Evolutionary conservation across 2,888 invertebrate genomes (phyloP), one percentile per base, ranked within the genome.

Genomic region (Thecophora atra): DNA sequence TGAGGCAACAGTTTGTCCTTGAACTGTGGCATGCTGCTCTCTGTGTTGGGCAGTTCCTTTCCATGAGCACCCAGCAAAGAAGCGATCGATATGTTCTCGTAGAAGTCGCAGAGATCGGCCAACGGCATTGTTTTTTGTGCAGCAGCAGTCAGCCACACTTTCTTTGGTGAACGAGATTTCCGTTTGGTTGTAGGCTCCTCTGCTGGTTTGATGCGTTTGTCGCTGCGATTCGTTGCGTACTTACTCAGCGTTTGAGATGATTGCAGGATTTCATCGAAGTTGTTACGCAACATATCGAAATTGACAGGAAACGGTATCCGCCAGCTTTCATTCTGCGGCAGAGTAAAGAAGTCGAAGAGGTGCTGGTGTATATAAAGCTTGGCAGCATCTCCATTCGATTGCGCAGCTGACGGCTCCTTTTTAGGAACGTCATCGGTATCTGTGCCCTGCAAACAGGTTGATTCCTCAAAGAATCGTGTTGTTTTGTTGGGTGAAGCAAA

Each of bases 21-120:
- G 21, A 75, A 73, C 42, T 65, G 65, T 3, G 68, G 28, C 60
- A 54, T 73, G 15, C 44, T 17, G 21, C 28, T 28, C 26, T 47
- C 28, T 5, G 17, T 26, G 8, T 15, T 13, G n/a, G 30, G 19
- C n/a, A 30, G 15, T 24, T 58, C 70, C 17, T 63, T 52, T 21
- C 51, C 68, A 42, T 51, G 47, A 17, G 69, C 72, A 28, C 78
- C 79, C 73, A 85, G 74, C 74, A 83, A 88, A 78, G 81, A 86
- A 78, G 82, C 86, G 77, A 78, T 79, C 74, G 78, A 85, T 52
- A 85, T 73, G 72, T 83, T 82, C 65, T 86, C 84, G 72, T 86
- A 86, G 72, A 88, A 86, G n/a, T 87, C 63, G 66, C 89, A 88
- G 66, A 89, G 75, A 15, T 83, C 81, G 76, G 88, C 87, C 65